phyloP scores from a whole-genome alignment of 1,140 invertebrate species.

The Chlorops oryzae region DNA sequence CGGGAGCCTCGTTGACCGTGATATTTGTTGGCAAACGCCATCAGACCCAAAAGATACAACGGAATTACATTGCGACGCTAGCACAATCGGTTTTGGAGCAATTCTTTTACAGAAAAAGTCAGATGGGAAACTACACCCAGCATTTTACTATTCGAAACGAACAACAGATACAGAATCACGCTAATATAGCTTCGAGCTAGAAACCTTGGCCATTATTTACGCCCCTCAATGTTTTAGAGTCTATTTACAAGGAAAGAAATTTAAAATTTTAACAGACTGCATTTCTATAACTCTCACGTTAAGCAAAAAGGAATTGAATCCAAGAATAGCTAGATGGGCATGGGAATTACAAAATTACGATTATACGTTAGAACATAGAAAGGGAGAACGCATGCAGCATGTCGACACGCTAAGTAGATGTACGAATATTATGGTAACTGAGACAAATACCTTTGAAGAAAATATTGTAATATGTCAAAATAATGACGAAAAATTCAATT shows the following conservation, averaged over 20 bases:
- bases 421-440: too few relatives aligned
- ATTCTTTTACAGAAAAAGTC: slow-evolving; percentile 21
- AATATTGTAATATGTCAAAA: too few relatives aligned
- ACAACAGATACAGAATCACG: slow-evolving; percentile 42
- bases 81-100: slow-evolving; percentile 18
- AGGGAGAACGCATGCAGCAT: neutral
- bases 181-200: slow-evolving; percentile 47
- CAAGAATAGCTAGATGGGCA: slow-evolving; percentile 23
- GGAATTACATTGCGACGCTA: slow-evolving; percentile 26
- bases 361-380: neutral
- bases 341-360: slow-evolving; percentile 1
- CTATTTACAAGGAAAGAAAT: slow-evolving; percentile 45
- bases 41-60: too few relatives aligned
- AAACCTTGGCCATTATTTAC: slow-evolving; percentile 47
- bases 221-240: slow-evolving; percentile 25
- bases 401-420: neutral
- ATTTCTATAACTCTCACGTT: slow-evolving; percentile 26
- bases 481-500: too few relatives aligned
- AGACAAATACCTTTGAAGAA: too few relatives aligned
- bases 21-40: too few relatives aligned
- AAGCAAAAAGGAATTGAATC: slow-evolving; percentile 22
- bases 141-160: slow-evolving; percentile 20
- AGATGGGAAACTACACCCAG: slow-evolving; percentile 9
- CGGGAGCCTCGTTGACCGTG: too few relatives aligned
- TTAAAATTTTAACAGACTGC: slow-evolving; percentile 38